Conservation (phyloP, 2,113 vertebrate species). For the Neomonachus schauinslandi region DNA sequence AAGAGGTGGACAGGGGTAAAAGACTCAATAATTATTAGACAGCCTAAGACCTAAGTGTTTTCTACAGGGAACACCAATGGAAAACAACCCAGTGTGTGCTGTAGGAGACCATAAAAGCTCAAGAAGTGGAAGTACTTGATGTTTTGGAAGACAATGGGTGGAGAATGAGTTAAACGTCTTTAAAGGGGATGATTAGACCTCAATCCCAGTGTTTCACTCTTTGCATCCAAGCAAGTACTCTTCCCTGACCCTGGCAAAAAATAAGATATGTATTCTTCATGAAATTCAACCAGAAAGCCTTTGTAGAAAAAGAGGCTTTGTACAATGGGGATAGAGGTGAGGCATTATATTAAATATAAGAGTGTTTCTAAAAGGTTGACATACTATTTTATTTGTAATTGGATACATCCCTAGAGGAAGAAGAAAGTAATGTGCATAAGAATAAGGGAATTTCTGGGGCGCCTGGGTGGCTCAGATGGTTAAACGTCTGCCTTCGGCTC, state of each 20-base stretch:
- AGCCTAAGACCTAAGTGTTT: neutral
- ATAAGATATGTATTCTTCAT: neutral
- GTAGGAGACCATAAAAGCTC: neutral
- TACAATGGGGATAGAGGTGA: neutral
- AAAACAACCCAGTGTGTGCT: neutral
- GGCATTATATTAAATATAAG: neutral
- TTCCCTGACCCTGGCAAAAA: neutral
- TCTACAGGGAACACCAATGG: neutral
- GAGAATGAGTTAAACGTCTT: neutral
- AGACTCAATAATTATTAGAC: neutral
- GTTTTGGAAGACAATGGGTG: neutral
- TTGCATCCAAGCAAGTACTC: neutral
- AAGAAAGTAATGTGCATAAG: neutral
- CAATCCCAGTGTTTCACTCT: neutral
- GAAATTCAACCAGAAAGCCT: neutral
- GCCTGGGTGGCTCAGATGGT: too few species aligned
- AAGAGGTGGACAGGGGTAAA: neutral
- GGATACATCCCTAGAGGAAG: neutral
- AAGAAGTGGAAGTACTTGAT: neutral
- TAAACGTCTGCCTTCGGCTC: too few species aligned
- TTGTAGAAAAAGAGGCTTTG: neutral
- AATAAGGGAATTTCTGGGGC: neutral
- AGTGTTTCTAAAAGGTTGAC: neutral
- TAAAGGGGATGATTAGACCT: neutral
- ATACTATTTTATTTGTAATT: neutral